phyloP scores from a whole-genome alignment of 2,113 vertebrate species.

The Proterorhinus semilunaris region DNA sequence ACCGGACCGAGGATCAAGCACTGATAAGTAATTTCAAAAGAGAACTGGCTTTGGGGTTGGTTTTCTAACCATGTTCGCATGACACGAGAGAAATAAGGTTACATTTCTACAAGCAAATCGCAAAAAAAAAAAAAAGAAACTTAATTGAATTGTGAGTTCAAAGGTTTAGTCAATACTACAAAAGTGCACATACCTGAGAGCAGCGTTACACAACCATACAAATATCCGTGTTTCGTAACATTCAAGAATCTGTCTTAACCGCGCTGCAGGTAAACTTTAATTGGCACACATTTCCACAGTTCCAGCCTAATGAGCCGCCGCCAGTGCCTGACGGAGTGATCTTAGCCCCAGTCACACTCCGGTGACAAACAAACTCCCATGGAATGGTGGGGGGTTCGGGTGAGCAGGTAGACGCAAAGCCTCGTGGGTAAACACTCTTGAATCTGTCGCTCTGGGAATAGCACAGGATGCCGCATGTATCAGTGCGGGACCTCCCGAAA shows the following conservation, averaged over 20 bases:
- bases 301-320: conserved; percentile 48
- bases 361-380: conserved; percentile 33
- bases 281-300: conserved; percentile 25
- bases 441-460: conserved; percentile 52
- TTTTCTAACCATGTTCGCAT: too few species aligned
- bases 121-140: too few species aligned
- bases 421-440: conserved; percentile 52
- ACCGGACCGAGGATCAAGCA: not conserved
- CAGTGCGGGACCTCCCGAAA: conserved; percentile 18
- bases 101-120: too few species aligned
- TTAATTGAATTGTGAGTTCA: not conserved
- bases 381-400: conserved; percentile 25
- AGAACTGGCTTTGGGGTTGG: not conserved
- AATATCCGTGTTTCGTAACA: not conserved
- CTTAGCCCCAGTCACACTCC: conserved; percentile 28
- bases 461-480: conserved; percentile 29
- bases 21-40: not conserved
- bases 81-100: too few species aligned
- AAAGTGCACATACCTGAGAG: not conserved
- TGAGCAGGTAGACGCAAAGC: conserved; percentile 19
- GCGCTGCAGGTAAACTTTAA: not conserved
- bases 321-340: conserved; percentile 47
- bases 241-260: not conserved
- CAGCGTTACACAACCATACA: not conserved
- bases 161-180: not conserved